A percentile compares a stretch with the other conserved stretches of the same genome.
Conservation (phyloP, 2,113 vertebrate genomes). For the Sarotherodon lohbergeri region DNA sequence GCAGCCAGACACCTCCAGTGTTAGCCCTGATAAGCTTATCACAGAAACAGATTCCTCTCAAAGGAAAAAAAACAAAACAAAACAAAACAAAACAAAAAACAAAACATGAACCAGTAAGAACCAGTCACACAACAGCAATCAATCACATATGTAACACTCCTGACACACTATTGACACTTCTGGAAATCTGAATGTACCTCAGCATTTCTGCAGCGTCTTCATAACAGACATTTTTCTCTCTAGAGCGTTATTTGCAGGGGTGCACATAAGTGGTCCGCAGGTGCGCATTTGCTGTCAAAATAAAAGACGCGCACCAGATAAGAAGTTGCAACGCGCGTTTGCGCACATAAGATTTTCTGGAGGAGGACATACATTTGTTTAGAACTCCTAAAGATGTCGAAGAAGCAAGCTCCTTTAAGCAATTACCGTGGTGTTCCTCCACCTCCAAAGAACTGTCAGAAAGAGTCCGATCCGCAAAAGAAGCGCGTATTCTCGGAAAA, state of each 20-base stretch:
- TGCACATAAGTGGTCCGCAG: too few relatives aligned
- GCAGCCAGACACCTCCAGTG: constrained; percentile 46
- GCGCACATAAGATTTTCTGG: too few relatives aligned
- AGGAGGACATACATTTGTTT: too few relatives aligned
- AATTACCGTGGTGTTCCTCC: too few relatives aligned
- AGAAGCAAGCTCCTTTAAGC: too few relatives aligned
- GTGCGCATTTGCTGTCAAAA: too few relatives aligned
- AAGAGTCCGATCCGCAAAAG: too few relatives aligned
- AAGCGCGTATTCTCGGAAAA: too few relatives aligned
- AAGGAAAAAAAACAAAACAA: neutral
- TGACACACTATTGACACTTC: neutral
- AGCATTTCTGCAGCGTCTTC: neutral
- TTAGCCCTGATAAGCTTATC: constrained; percentile 52
- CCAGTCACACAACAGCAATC: neutral
- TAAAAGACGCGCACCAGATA: too few relatives aligned
- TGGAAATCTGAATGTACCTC: neutral
- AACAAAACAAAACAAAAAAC: neutral
- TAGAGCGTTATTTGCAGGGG: neutral
- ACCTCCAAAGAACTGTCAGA: too few relatives aligned
- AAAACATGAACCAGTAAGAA: neutral
- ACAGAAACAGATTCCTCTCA: constrained; percentile 4
- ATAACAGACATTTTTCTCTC: neutral
- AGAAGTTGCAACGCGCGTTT: too few relatives aligned
- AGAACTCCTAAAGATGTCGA: too few relatives aligned
- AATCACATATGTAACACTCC: neutral